phyloP scores from a whole-genome alignment of 2,797 vertebrate species.

The Setipinna tenuifilis region DNA sequence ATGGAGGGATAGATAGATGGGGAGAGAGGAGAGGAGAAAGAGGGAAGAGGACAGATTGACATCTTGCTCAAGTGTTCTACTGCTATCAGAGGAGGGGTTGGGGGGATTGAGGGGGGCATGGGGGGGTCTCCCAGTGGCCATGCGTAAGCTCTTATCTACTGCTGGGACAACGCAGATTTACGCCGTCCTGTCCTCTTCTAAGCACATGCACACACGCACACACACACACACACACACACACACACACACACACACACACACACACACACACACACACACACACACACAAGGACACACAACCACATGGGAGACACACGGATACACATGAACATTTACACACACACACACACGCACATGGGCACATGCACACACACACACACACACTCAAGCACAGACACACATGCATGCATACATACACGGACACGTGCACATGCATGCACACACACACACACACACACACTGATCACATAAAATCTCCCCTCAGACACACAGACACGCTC shows the following conservation, averaged over 20 bases:
- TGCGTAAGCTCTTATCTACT: slow-evolving; percentile 32
- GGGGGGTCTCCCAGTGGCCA: slow-evolving; percentile 26
- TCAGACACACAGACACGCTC: neutral
- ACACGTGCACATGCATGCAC: neutral
- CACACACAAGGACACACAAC: slow-evolving; percentile 12
- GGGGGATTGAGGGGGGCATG: too few species aligned
- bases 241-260: slow-evolving; percentile 21
- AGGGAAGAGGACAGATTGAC: slow-evolving; percentile 47
- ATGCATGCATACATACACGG: too few species aligned
- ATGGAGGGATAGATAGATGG: neutral
- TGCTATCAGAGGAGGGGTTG: slow-evolving; percentile 29
- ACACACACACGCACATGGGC: too few species aligned
- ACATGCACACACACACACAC: too few species aligned
- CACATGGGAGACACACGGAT: too few species aligned
- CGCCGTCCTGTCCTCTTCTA: slow-evolving; percentile 20
- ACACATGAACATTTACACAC: too few species aligned
- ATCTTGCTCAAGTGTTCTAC: slow-evolving; percentile 36
- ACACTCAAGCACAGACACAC: too few species aligned
- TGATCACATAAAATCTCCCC: neutral
- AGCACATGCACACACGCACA: too few species aligned
- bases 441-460: neutral
- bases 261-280: slow-evolving; percentile 15
- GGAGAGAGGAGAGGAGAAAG: neutral
- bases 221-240: neutral
- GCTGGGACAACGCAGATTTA: slow-evolving; percentile 35